These are phyloP conservation scores for Limonius californicus DNA, from an alignment of 1,140 invertebrate species.

Conservation along the genomic window DNA sequence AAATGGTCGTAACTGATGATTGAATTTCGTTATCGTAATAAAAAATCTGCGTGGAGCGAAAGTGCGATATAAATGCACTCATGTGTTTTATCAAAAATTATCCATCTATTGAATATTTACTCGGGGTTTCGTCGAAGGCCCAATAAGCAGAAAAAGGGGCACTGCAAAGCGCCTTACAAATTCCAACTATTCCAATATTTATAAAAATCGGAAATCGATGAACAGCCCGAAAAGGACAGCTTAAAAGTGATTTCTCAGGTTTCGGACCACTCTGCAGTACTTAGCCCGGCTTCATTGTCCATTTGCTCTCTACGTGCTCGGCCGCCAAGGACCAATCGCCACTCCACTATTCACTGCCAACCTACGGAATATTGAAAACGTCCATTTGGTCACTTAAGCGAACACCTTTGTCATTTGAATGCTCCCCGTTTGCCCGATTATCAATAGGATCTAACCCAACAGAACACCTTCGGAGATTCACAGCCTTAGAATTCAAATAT, in stretches of 20 bases:
- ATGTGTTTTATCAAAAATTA: not conserved
- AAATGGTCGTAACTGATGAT: not conserved
- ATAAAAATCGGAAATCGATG: slow-evolving; percentile 3
- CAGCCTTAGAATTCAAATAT: no score
- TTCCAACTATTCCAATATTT: not conserved
- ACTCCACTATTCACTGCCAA: not conserved
- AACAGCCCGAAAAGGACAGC: not conserved
- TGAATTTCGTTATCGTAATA: not conserved
- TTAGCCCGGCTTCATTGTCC: not conserved
- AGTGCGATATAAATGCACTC: not conserved
- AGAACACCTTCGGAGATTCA: no score
- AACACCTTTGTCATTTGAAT: slow-evolving; percentile 19
- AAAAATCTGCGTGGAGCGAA: not conserved
- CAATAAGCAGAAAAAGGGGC: not conserved
- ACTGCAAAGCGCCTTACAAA: not conserved
- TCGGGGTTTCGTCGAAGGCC: not conserved
- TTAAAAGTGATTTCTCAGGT: not conserved
- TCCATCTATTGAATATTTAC: not conserved
- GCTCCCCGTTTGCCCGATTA: slow-evolving; percentile 6
- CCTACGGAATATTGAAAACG: slow-evolving; percentile 17
- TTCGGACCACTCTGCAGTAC: not conserved
- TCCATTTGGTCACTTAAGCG: slow-evolving; percentile 20
- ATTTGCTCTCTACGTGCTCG: not conserved
- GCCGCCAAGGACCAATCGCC: not conserved
- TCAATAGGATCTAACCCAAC: no score